Evolutionary conservation across 2,797 vertebrate species (phyloP), one percentile per base, ranked within the genome.

Genomic region (Danio albolineatus): DNA sequence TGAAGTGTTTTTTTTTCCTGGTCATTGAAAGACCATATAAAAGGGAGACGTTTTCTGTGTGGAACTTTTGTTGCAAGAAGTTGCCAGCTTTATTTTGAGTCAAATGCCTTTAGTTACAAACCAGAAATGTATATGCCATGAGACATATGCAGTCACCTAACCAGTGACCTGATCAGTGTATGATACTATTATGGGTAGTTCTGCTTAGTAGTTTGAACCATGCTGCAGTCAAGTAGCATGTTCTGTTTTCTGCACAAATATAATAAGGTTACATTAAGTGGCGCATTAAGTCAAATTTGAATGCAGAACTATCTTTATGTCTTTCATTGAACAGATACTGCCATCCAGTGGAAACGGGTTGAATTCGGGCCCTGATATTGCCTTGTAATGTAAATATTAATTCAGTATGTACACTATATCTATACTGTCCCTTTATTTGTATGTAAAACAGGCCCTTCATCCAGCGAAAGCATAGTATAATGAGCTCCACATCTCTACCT

Each of bases 81-180:
- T 59, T 74, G 62, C 44, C 51, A 67, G 43, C 19, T 85, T 82
- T 5, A n/a, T n/a, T n/a, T n/a, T 92, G 87, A 88, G 81, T 83
- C 88, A 90, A 77, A 92, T 91, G 0, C 92, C 92, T 83, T 90
- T 90, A 79, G 93, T 92, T 82, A 93, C 91, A 84, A 94, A 94
- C 36, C 87, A 91, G 84, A 91, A 92, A 36, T 87, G 91, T 10
- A 92, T 91, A 77, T 57, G 69, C 10, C 14, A 38, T 43, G 41
- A 81, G 49, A 70, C 41, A 10, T 81, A 28, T 49, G 17, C 49
- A 49, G 12, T 19, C 61, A 36, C 44, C 75, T 59, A 38, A 41
- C 59, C 17, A 69, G 66, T 51, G 66, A 61, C 17, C 17, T 59
- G 54, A 48, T 51, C 36, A 43, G 44, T 16, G 54, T 49, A n/a